Evolutionary conservation across 1,140 invertebrate species (phyloP), one percentile per base, ranked within the genome.

Genomic region (Lepidostoma basale): DNA sequence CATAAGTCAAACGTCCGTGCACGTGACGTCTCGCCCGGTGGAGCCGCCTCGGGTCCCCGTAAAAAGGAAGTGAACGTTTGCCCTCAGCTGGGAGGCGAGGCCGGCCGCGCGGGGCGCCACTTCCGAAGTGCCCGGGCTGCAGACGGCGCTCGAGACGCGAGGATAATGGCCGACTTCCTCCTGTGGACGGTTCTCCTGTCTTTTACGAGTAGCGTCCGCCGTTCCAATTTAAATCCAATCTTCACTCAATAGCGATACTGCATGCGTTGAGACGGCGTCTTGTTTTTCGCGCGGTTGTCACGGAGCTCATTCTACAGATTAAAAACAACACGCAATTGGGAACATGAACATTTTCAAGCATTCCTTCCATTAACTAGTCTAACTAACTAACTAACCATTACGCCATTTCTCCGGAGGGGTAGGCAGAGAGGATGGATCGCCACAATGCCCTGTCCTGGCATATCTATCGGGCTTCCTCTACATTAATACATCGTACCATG

Each of bases 161-260:
- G 52, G 64, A 44, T 69, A 69, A 69, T 69, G 54, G 58, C 9
- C 42, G 30, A 52, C 62, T 69, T 69, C 68, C 62, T 69, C 44
- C 63, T 40, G 40, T 40, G 23, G 18, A 52, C 30, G 63, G 59
- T 68, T 42, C 47, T 58, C 68, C 18, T 59, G 68, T 36, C 68
- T 69, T 69, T 42, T 64, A 45, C 62, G 62, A 47, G 59, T 62
- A 68, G 67, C 59, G 58, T 68, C 58, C 59, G 68, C 54, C 68
- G 25, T 62, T 39, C 62, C 68, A 69, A 69, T 69, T 69, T 69
- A 69, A 64, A 64, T 64, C 45, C 25, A 49, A 49, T 49, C 45
- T 26, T 49, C 45, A 49, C 45, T 49, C 45, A 49, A 49, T 49
- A 23, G 45, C 45, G 25, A 49, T 49, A 49, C 45, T 49, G 45